Evolutionary conservation across 2,797 vertebrate species (phyloP), one percentile per base, ranked within the genome.

Genomic region (Sibirionetta formosa): DNA sequence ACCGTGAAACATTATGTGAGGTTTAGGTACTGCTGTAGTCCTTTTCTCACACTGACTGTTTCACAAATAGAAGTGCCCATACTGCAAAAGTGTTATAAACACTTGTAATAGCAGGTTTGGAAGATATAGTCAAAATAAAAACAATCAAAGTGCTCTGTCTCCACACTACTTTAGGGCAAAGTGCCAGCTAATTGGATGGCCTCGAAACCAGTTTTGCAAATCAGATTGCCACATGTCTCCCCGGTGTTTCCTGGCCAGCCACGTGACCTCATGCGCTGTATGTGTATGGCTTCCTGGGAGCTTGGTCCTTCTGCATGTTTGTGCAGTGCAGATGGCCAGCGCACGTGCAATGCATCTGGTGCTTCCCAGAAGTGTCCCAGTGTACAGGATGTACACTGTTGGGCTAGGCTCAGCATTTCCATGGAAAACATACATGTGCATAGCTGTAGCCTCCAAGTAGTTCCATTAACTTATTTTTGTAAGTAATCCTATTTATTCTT

Each of bases 201-300:
- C 46, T 69, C 15, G 82, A 79, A 96, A 38, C 27, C 50, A 33
- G 46, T 70, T 82, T 57, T 57, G 79, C 71, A 77, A 86, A 50
- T 44, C 50, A 40, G 48, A 82, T 93, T 88, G 72, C 65, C 69
- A 82, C 82, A 64, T 56, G 89, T 86, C 69, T 69, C 35, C 72
- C 53, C 0, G 3, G 54, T n/a, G 58, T 78, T 93, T 93, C 44
- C 85, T 65, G 65, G 65, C 40, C 76, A 42, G 33, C 64, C 75
- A 24, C 1, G 1, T 92, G 88, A 40, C 56, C 11, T 44, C 44
- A 46, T 29, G n/a, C 0, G 0, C 64, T 58, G 33, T 42, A 0
- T 3, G 12, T 7, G 31, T 1, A 2, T 29, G 31, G 63, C n/a
- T 90, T 58, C 60, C 75, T 48, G 85, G 42, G 33, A 90, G 42